Evolutionary conservation across 2,888 invertebrate species (phyloP).

Genomic region (Biston betularia): DNA sequence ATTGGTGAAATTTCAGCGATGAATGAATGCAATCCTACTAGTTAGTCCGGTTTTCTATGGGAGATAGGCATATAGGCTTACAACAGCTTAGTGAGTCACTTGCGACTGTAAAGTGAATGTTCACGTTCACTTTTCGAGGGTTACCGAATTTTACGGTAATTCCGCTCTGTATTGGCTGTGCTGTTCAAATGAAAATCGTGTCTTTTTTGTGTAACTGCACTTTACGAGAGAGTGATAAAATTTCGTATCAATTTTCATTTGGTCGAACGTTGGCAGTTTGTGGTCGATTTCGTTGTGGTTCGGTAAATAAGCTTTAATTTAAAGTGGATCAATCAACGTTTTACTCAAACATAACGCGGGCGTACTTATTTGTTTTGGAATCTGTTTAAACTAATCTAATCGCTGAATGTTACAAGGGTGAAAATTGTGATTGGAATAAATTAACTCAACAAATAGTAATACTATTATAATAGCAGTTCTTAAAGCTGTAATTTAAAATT

Average conservation of each 20-base stretch:
- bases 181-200: conserved; percentile 58
- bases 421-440: background rate
- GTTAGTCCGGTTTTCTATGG: conserved; percentile 9
- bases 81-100: conserved; percentile 35
- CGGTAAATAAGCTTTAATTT: conserved; percentile 22
- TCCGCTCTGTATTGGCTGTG: conserved; percentile 57
- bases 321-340: conserved; percentile 1
- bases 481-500: background rate
- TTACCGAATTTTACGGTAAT: conserved; percentile 71
- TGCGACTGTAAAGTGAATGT: conserved; percentile 41
- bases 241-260: conserved; percentile 35
- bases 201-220: conserved; percentile 40
- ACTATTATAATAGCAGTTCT: too few species aligned
- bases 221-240: conserved; percentile 35
- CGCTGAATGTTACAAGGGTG: background rate
- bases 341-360: conserved; percentile 4
- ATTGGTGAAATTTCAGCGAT: conserved; percentile 58
- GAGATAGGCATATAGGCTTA: background rate
- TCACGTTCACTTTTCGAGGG: conserved; percentile 48
- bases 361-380: background rate
- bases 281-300: conserved; percentile 18
- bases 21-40: conserved; percentile 8
- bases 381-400: conserved; percentile 1
- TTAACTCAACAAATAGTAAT: background rate
- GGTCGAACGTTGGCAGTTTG: conserved; percentile 22